phyloP scores from a whole-genome alignment of 2,888 invertebrate species.

The Acholoe squamosa region DNA sequence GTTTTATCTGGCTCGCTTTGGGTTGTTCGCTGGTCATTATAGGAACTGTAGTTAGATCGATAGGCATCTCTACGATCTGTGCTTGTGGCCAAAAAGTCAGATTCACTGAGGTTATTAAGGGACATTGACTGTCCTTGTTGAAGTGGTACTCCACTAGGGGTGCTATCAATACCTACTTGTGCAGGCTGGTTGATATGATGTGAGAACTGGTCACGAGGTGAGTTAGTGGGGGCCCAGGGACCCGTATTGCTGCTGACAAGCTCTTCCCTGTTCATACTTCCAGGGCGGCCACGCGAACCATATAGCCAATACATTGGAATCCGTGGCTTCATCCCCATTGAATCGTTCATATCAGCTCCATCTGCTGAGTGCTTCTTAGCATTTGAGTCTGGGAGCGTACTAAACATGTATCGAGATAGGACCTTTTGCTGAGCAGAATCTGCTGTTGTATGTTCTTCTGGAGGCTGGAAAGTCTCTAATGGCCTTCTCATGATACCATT shows the following conservation, averaged over 20 bases:
- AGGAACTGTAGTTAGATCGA: conserved; percentile 31
- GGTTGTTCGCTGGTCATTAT: conserved; percentile 4
- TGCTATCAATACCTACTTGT: not conserved
- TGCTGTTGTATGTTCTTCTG: not conserved
- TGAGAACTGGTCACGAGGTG: not conserved
- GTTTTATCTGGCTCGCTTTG: conserved; percentile 31
- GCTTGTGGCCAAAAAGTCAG: not conserved
- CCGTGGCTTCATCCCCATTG: not conserved
- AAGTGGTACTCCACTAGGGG: not conserved
- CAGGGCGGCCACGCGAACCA: conserved; percentile 23
- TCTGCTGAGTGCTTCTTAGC: not conserved
- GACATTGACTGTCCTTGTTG: not conserved
- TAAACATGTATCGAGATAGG: conserved; percentile 1
- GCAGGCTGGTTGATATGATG: not conserved
- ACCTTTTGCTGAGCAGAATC: not conserved
- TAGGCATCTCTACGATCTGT: conserved; percentile 2
- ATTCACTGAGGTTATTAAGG: not conserved
- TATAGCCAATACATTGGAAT: conserved; percentile 55
- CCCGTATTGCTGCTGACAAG: not conserved
- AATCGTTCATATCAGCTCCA: not conserved
- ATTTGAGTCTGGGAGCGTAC: not conserved
- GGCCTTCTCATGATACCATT: not conserved
- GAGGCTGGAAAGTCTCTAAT: not conserved
- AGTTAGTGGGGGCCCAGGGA: not conserved
- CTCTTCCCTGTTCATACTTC: not conserved